Conservation (phyloP, 1,140 invertebrate species). For the Drosophila kurseongensis region DNA sequence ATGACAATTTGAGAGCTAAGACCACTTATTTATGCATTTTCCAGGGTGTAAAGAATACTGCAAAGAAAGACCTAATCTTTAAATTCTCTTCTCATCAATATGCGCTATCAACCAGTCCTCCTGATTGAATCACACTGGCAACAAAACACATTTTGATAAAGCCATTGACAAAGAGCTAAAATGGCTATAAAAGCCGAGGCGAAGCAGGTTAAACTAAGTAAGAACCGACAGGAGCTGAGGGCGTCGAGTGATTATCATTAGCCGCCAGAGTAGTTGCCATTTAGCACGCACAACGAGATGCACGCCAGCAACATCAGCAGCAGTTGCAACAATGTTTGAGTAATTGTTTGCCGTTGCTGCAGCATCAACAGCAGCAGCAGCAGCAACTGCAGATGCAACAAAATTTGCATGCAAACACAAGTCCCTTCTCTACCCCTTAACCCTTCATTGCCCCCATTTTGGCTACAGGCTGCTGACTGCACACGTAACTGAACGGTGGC, state of each 20-base stretch:
- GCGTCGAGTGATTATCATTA: slow-evolving; percentile 77
- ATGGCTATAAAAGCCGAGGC: slow-evolving; percentile 1
- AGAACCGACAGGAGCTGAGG: slow-evolving; percentile 27
- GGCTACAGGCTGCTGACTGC: slow-evolving; percentile 25
- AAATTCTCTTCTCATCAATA: background rate
- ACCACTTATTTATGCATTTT: no score
- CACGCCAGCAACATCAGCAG: slow-evolving; percentile 31
- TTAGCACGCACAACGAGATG: slow-evolving; percentile 74
- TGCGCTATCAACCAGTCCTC: background rate
- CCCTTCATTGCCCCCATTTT: background rate
- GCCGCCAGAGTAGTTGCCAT: slow-evolving; percentile 72
- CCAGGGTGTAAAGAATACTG: no score
- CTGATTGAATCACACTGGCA: background rate
- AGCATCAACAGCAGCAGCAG: slow-evolving; percentile 47
- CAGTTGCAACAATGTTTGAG: slow-evolving; percentile 78
- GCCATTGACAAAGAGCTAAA: slow-evolving; percentile 33
- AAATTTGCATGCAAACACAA: slow-evolving; percentile 73
- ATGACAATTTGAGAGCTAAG: no score
- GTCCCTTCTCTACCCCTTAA: background rate
- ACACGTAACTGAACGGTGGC: slow-evolving; percentile 65
- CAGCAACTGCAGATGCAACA: slow-evolving; percentile 57
- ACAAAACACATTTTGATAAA: slow-evolving; percentile 34
- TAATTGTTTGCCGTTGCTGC: slow-evolving; percentile 73
- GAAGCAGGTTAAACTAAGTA: slow-evolving; percentile 23
- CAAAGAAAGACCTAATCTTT: background rate